Evolutionary conservation across 1,140 invertebrate genomes (phyloP).

Genomic region (Nautilus pompilius): DNA sequence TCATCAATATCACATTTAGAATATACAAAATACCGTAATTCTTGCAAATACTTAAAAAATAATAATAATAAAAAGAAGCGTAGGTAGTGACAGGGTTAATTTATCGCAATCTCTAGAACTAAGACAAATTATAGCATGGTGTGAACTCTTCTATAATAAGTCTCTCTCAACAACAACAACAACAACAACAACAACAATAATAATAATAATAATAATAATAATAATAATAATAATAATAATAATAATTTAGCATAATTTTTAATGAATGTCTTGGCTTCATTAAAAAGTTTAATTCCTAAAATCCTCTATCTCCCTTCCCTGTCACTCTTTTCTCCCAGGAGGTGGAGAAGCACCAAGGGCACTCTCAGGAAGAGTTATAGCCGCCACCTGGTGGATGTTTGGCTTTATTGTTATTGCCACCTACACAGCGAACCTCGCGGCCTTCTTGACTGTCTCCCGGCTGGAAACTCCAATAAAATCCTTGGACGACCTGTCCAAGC

Average conservation of each 20-base stretch:
- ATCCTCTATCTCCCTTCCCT: not conserved
- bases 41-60: no score
- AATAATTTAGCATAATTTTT: not conserved
- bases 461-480: constrained; percentile 86
- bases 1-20: no score
- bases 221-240: not conserved
- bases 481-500: constrained; percentile 83
- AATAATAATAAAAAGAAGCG: no score
- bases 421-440: constrained; percentile 95
- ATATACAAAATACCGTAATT: no score
- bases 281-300: not conserved
- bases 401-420: constrained; percentile 98
- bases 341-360: constrained; percentile 86
- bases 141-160: no score
- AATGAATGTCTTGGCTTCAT: no score
- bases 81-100: no score
- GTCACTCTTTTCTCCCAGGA: constrained; percentile 57
- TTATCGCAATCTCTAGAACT: no score
- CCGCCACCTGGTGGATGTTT: constrained; percentile 97
- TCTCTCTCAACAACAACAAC: not conserved
- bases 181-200: not conserved
- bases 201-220: not conserved
- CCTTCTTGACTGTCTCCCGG: constrained; percentile 84
- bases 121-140: no score
- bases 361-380: constrained; percentile 83